These are phyloP conservation scores for Tetranychus truncatus DNA, from an alignment of 2,888 invertebrate species.

Conservation along the genomic window DNA sequence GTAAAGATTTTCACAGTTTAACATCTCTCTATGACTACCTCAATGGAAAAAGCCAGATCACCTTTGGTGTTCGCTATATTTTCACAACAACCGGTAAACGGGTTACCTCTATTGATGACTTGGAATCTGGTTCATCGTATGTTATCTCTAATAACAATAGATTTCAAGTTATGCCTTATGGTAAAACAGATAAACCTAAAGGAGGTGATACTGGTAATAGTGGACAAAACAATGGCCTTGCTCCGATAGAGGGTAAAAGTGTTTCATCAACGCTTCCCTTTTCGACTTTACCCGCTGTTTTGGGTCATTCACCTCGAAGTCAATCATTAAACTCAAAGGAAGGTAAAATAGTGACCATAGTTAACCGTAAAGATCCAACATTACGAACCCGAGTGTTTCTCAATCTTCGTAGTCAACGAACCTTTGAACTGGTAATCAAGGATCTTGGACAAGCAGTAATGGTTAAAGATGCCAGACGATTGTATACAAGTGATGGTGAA, in stretches of 20 bases:
- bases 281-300: not conserved
- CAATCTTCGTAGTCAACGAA: slow-evolving; percentile 75
- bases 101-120: slow-evolving; percentile 60
- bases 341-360: slow-evolving; percentile 70
- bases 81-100: slow-evolving; percentile 79
- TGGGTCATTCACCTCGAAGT: not conserved
- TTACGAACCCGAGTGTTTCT: slow-evolving; percentile 75
- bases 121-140: slow-evolving; percentile 76
- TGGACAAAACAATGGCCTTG: not conserved
- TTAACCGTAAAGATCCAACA: slow-evolving; percentile 78
- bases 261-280: not conserved
- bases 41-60: slow-evolving; percentile 66
- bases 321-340: slow-evolving; percentile 41
- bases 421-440: slow-evolving; percentile 79
- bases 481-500: slow-evolving; percentile 77
- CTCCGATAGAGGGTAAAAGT: not conserved
- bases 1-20: slow-evolving; percentile 64
- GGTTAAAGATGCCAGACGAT: slow-evolving; percentile 70
- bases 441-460: slow-evolving; percentile 81
- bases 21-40: slow-evolving; percentile 68
- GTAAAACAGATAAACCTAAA: slow-evolving; percentile 17
- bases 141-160: slow-evolving; percentile 79
- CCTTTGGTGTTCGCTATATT: slow-evolving; percentile 69
- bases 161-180: slow-evolving; percentile 42
- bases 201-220: not conserved